Conservation (phyloP, 2,797 vertebrate species). For the Xiphophorus birchmanni region DNA sequence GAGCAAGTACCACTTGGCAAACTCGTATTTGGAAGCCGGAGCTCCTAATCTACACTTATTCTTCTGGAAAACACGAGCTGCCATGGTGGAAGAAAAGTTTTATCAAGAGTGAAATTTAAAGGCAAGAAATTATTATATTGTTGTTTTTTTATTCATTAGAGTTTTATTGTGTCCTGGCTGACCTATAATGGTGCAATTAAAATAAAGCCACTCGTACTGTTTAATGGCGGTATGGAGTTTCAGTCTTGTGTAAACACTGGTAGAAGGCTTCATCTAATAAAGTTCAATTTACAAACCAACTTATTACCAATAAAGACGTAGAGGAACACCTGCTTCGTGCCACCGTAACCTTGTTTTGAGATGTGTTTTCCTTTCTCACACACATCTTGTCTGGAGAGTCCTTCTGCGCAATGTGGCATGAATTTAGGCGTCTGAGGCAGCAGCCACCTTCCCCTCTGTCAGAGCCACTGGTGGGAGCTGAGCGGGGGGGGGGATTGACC, state of each 20-base stretch:
- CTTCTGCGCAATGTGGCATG: constrained; percentile 75
- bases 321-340: constrained; percentile 76
- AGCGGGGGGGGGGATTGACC: constrained; percentile 70
- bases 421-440: constrained; percentile 76
- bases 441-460: constrained; percentile 70
- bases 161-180: constrained; percentile 35
- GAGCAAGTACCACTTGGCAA: constrained; percentile 73
- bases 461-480: constrained; percentile 64
- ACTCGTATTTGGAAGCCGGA: constrained; percentile 59
- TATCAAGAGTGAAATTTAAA: constrained; percentile 10
- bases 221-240: constrained; percentile 44
- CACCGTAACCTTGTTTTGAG: constrained; percentile 69
- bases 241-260: constrained; percentile 68
- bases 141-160: constrained; percentile 31
- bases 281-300: constrained; percentile 79
- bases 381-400: constrained; percentile 42
- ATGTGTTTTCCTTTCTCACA: constrained; percentile 58
- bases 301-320: constrained; percentile 79
- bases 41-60: constrained; percentile 56
- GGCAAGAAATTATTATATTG: neutral
- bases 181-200: constrained; percentile 42
- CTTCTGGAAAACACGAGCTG: constrained; percentile 16
- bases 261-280: constrained; percentile 76
- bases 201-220: constrained; percentile 33
- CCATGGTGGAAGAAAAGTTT: constrained; percentile 45